phyloP scores from a whole-genome alignment of 2,888 invertebrate genomes.

The Amblyjoppa fuscipennis region DNA sequence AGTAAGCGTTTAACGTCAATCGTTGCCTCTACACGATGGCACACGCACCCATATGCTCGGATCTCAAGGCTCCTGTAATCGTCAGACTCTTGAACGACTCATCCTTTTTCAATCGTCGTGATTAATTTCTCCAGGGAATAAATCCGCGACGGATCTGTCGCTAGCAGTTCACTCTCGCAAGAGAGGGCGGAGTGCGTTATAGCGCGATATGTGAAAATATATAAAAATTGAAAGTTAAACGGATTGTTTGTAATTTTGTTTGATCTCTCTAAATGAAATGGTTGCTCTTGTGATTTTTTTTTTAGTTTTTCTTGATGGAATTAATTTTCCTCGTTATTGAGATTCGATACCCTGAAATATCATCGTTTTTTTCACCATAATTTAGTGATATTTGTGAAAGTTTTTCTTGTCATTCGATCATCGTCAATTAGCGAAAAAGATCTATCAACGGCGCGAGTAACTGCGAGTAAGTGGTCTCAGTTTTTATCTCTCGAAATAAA shows the following conservation, averaged over 20 bases:
- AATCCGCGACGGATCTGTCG: not conserved
- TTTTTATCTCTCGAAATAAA: not conserved
- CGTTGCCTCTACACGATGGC: not conserved
- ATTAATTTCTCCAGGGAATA: constrained; percentile 12
- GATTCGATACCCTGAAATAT: too few species aligned
- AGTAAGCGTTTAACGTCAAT: constrained; percentile 33
- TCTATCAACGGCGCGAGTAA: not conserved
- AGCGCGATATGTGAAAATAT: not conserved
- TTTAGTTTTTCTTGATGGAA: not conserved
- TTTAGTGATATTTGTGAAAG: not conserved
- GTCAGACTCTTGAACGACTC: constrained; percentile 4
- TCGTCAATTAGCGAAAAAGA: too few species aligned
- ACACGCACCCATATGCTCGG: not conserved
- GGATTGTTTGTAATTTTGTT: not conserved
- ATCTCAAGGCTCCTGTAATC: constrained; percentile 2
- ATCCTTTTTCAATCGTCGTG: constrained; percentile 1
- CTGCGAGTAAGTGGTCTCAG: not conserved
- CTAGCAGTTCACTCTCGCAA: not conserved
- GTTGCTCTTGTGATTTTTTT: not conserved
- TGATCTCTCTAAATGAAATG: not conserved
- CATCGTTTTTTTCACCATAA: too few species aligned
- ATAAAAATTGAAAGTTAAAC: too few species aligned
- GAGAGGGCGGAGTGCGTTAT: not conserved
- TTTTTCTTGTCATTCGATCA: not conserved
- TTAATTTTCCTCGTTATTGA: too few species aligned